These are phyloP conservation scores for Dryobotodes eremita DNA, from an alignment of 2,888 invertebrate genomes.

Conservation along the genomic window DNA sequence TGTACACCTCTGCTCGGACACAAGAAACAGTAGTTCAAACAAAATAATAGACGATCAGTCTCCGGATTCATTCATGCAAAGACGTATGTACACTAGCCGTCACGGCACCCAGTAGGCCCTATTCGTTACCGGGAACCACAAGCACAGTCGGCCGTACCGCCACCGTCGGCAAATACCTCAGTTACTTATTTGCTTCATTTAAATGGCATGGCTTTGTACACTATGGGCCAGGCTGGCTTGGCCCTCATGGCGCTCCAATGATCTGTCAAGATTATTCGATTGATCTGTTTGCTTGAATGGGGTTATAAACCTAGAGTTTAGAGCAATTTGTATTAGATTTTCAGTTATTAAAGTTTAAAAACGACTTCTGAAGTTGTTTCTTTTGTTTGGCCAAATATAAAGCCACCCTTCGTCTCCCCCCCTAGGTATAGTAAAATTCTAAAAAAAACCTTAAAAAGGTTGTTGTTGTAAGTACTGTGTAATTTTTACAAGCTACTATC, in stretches of 20 bases:
- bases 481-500: background rate
- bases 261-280: constrained; percentile 10
- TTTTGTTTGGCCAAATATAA: background rate
- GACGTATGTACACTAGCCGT: constrained; percentile 26
- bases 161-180: constrained; percentile 51
- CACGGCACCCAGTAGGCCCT: constrained; percentile 27
- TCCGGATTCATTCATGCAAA: constrained; percentile 13
- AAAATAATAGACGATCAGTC: constrained; percentile 33
- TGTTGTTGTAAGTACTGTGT: background rate
- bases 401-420: background rate
- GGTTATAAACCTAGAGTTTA: background rate
- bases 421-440: too few relatives aligned
- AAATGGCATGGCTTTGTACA: constrained; percentile 40
- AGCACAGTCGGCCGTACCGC: constrained; percentile 33
- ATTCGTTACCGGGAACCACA: constrained; percentile 55
- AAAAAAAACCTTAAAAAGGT: background rate
- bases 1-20: background rate
- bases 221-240: constrained; percentile 21
- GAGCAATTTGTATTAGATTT: background rate
- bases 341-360: background rate
- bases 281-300: background rate
- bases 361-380: background rate
- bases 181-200: constrained; percentile 59
- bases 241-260: background rate
- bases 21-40: background rate